phyloP scores from a whole-genome alignment of 1,140 invertebrate species.

The Ceratosolen solmsi region DNA sequence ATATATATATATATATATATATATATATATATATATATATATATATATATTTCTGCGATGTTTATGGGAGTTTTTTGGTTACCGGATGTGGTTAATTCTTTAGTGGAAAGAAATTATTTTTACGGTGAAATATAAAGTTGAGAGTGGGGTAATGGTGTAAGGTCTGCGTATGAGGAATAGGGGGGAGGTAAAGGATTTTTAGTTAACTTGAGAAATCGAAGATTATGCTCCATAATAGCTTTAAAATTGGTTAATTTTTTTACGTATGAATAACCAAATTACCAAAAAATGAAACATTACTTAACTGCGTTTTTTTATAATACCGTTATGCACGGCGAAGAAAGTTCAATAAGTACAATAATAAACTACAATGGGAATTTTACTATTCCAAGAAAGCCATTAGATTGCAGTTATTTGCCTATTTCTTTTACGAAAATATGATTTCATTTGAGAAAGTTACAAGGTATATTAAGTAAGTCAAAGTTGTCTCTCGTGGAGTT shows the following conservation, averaged over 20 bases:
- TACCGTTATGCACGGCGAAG: too few relatives aligned
- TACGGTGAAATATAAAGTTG: neutral
- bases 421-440: neutral
- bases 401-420: too few relatives aligned
- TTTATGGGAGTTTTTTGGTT: neutral
- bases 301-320: too few relatives aligned
- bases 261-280: too few relatives aligned
- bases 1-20: neutral
- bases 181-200: neutral
- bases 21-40: too few relatives aligned
- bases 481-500: neutral
- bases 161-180: too few relatives aligned
- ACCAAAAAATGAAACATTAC: too few relatives aligned
- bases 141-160: too few relatives aligned
- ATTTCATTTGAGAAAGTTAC: neutral
- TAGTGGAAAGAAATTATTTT: constrained; percentile 4
- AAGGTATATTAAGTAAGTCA: neutral
- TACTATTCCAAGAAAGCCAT: too few relatives aligned
- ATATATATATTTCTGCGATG: neutral
- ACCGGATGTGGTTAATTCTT: neutral
- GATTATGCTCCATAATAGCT: neutral
- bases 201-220: neutral
- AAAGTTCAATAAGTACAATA: too few relatives aligned
- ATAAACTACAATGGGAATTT: too few relatives aligned
- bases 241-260: neutral